phyloP scores from a whole-genome alignment of 2,113 vertebrate species.

The Gnathonemus longibarbis region DNA sequence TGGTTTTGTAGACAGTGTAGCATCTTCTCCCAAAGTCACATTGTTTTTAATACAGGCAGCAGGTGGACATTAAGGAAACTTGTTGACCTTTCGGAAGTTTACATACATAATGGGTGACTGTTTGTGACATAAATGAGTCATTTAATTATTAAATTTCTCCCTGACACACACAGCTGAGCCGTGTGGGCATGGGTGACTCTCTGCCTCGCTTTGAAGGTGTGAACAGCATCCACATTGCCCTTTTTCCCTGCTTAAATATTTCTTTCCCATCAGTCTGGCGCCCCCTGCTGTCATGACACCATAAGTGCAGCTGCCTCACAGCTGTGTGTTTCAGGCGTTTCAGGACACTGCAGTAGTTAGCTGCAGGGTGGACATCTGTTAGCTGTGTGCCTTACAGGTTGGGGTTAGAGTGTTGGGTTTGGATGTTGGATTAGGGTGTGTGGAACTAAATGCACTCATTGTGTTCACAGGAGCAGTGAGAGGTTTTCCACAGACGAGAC shows the following conservation, averaged over 20 bases:
- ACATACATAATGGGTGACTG: neutral
- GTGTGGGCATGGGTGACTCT: neutral
- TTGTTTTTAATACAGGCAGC: neutral
- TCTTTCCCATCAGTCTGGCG: neutral
- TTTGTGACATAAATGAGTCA: neutral
- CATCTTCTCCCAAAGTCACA: neutral
- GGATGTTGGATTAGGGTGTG: neutral
- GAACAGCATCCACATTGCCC: neutral
- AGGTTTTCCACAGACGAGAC: conserved; percentile 26
- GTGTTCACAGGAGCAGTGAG: conserved; percentile 23
- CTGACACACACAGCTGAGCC: neutral
- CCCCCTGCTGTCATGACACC: neutral
- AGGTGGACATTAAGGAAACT: neutral
- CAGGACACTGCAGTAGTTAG: neutral
- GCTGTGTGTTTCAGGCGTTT: neutral
- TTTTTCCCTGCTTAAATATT: neutral
- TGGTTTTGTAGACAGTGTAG: neutral
- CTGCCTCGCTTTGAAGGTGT: neutral
- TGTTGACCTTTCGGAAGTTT: neutral
- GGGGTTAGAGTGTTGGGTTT: neutral
- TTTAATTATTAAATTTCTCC: neutral
- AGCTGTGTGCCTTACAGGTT: neutral
- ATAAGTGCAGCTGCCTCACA: neutral
- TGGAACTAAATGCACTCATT: neutral
- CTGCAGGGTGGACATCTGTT: neutral